phyloP scores from a whole-genome alignment of 2,797 vertebrate genomes.

The Gallinago nigripennis region DNA sequence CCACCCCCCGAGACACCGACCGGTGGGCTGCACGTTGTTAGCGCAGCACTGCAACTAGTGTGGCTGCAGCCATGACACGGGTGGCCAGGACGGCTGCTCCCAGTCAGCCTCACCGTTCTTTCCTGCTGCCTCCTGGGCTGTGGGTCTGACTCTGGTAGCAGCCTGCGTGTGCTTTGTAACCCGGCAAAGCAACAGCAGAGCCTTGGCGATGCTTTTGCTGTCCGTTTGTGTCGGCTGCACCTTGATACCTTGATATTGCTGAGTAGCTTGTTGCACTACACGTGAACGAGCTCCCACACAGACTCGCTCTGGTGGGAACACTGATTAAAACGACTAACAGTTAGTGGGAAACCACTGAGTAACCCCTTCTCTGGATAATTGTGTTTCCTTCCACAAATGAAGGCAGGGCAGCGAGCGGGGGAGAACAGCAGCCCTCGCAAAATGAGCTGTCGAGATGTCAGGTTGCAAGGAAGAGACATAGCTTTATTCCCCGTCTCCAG shows the following conservation, averaged over 20 bases:
- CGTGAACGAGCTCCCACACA: accelerated
- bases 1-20: accelerated
- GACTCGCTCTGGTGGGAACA: not conserved
- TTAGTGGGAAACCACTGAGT: not conserved
- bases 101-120: accelerated
- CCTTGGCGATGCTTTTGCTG: not conserved
- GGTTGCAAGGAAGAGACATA: not conserved
- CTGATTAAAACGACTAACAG: not conserved
- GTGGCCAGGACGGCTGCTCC: not conserved
- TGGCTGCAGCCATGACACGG: not conserved
- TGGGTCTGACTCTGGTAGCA: accelerated
- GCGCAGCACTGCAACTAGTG: accelerated
- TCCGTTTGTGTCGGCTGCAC: not conserved
- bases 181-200: not conserved
- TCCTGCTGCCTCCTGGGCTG: not conserved
- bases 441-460: accelerated
- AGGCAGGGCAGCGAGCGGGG: not conserved
- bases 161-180: accelerated
- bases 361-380: not conserved
- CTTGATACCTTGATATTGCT: accelerated
- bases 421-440: not conserved
- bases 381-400: not conserved
- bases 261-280: not conserved
- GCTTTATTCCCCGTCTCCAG: not conserved
- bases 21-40: accelerated